Conservation (phyloP, 1,140 invertebrate species). For the Drosophila athabasca region DNA sequence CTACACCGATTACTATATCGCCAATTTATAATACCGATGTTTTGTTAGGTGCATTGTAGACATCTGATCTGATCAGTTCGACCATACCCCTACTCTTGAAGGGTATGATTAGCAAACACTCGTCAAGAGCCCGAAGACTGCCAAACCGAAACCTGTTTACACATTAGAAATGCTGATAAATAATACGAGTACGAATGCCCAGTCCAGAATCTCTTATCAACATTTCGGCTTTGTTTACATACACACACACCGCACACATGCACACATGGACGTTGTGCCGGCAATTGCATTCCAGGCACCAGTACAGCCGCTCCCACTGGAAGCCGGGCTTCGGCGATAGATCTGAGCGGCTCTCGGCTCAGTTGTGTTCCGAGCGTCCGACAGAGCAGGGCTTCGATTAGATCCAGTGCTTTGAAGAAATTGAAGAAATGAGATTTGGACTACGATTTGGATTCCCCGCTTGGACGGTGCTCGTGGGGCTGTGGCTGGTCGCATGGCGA, state of each 20-base stretch:
- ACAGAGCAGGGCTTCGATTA: conserved; percentile 9
- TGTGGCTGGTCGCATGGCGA: conserved; percentile 10
- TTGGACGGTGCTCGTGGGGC: conserved; percentile 22
- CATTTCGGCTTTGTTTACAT: background rate
- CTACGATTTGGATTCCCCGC: conserved; percentile 32
- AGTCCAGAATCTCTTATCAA: conserved; percentile 26
- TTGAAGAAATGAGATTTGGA: conserved; percentile 27
- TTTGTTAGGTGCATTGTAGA: no score
- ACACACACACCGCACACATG: background rate
- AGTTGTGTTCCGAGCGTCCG: conserved; percentile 24
- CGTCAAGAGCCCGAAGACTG: background rate
- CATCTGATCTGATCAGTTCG: no score
- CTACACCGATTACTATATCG: no score
- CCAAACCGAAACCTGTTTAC: conserved; percentile 6
- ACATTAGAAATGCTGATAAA: conserved; percentile 35
- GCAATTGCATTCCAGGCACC: no score
- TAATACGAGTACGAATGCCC: background rate
- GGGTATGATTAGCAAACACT: no score
- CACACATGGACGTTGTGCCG: no score
- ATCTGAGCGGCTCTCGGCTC: background rate
- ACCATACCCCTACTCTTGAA: no score
- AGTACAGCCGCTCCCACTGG: background rate
- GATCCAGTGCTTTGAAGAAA: conserved; percentile 19
- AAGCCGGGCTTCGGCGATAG: background rate
- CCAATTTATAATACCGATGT: no score